Evolutionary conservation across 2,888 invertebrate genomes (phyloP).

Genomic region (Ochropacha duplaris): DNA sequence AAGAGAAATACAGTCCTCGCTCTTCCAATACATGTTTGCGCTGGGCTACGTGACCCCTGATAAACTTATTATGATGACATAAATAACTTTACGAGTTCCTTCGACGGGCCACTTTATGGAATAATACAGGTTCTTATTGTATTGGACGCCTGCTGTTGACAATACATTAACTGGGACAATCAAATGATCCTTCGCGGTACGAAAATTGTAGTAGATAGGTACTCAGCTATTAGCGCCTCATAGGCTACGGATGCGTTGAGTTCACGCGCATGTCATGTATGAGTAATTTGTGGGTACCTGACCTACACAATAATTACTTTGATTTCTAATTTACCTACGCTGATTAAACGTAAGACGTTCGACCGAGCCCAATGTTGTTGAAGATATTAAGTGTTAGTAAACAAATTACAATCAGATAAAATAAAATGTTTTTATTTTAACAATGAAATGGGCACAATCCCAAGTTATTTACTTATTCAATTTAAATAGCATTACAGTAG

Average conservation of each 20-base stretch:
- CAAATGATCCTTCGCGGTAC: constrained; percentile 8
- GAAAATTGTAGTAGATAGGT: neutral
- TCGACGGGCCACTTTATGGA: constrained; percentile 50
- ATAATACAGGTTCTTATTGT: constrained; percentile 61
- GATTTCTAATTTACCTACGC: neutral
- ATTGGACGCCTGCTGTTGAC: constrained; percentile 17
- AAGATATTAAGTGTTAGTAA: neutral
- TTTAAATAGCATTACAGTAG: neutral
- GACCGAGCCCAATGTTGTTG: neutral
- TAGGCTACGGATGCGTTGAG: neutral
- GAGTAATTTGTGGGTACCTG: neutral
- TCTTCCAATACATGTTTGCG: constrained; percentile 58
- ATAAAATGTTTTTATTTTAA: neutral
- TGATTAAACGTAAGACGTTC: neutral
- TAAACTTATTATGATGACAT: constrained; percentile 79
- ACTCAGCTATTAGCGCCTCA: neutral
- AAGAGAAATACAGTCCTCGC: constrained; percentile 46
- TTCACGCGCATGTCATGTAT: neutral
- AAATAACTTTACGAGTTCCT: constrained; percentile 54
- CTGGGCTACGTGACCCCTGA: constrained; percentile 68
- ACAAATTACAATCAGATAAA: neutral
- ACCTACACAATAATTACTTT: constrained; percentile 1
- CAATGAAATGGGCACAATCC: neutral
- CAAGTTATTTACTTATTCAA: neutral
- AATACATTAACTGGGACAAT: constrained; percentile 24